Evolutionary conservation across 1,140 invertebrate genomes (phyloP).

Genomic region (Camponotus pennsylvanicus): DNA sequence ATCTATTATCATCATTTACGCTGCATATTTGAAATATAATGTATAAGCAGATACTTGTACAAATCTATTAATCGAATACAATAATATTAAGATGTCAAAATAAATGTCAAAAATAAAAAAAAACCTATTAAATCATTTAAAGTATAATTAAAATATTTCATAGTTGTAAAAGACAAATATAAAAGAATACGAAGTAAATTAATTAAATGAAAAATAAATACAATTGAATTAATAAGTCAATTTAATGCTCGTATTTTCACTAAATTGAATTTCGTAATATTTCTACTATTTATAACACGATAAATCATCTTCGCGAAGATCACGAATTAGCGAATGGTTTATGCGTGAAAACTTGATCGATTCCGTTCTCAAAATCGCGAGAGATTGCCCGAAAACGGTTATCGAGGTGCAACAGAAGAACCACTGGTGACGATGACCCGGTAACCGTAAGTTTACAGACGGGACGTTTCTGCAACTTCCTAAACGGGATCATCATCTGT

Average conservation of each 20-base stretch:
- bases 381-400: neutral
- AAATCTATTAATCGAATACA: neutral
- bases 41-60: too few species aligned
- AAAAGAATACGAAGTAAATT: neutral
- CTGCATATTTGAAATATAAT: too few species aligned
- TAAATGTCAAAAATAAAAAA: neutral
- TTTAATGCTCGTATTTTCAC: neutral
- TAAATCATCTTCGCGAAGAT: neutral
- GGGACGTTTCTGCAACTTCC: conserved; percentile 78
- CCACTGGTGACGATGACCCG: conserved; percentile 77
- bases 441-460: conserved; percentile 76
- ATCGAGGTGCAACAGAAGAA: conserved; percentile 40
- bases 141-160: neutral
- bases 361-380: neutral
- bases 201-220: neutral
- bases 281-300: neutral
- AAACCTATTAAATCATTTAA: neutral
- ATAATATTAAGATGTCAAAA: neutral
- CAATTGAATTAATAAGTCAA: neutral
- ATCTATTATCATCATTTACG: too few species aligned
- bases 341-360: neutral
- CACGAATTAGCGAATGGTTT: neutral
- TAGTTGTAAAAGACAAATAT: neutral
- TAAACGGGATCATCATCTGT: conserved; percentile 84
- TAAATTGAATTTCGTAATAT: neutral